Conservation (phyloP, 2,888 invertebrate species). For the Oscheius sp. region DNA sequence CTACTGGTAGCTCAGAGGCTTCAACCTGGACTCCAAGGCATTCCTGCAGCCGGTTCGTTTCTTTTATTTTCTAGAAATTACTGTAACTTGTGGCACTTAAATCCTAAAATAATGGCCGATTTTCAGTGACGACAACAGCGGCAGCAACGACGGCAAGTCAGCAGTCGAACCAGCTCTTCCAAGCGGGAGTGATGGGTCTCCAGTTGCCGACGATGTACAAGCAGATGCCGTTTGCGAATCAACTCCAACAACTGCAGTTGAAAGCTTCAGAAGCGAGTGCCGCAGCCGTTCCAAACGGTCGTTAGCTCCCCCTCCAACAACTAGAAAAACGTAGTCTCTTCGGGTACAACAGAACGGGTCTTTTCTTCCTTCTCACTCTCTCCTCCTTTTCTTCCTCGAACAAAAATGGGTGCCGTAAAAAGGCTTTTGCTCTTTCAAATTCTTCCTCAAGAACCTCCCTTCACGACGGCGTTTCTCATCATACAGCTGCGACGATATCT, state of each 20-base stretch:
- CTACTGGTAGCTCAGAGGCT: slow-evolving; percentile 3
- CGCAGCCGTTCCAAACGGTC: slow-evolving; percentile 19
- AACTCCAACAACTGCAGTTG: slow-evolving; percentile 17
- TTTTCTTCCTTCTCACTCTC: not conserved
- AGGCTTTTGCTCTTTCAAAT: not conserved
- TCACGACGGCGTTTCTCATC: slow-evolving; percentile 16
- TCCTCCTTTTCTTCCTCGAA: too few relatives aligned
- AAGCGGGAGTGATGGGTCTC: slow-evolving; percentile 19
- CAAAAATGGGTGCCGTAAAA: not conserved
- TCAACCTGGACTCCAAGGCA: not conserved
- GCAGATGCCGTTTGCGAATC: slow-evolving; percentile 18
- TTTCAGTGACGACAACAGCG: not conserved
- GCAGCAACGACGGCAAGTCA: not conserved
- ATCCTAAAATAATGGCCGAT: not conserved
- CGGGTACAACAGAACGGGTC: slow-evolving; percentile 11
- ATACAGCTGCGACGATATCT: slow-evolving; percentile 9
- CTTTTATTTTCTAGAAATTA: not conserved
- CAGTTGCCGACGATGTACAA: slow-evolving; percentile 18
- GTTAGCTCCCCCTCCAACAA: not conserved
- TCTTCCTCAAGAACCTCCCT: not conserved
- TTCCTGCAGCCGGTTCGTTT: not conserved
- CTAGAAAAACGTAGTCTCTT: not conserved
- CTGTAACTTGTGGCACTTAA: not conserved
- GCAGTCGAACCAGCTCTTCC: slow-evolving; percentile 12
- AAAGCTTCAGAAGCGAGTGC: slow-evolving; percentile 2